These are phyloP conservation scores for Zhengitettix transpicula DNA, from an alignment of 2,888 invertebrate genomes.

Conservation along the genomic window DNA sequence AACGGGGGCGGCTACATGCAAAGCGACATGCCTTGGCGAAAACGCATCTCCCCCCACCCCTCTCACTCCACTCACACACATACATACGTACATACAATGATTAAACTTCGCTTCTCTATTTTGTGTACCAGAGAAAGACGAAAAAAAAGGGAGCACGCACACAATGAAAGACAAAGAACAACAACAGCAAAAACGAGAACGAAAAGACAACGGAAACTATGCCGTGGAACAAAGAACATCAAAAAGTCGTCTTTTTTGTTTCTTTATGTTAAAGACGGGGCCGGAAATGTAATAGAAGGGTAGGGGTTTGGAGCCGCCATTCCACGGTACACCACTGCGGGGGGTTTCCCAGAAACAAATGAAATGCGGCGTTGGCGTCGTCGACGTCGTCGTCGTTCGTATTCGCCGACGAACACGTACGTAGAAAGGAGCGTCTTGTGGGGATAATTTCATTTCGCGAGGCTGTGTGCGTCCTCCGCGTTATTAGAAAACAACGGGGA, in stretches of 20 bases:
- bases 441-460: too few species aligned
- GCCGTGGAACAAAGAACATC: not conserved
- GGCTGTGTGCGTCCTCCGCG: too few species aligned
- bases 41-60: not conserved
- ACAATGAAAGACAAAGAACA: too few species aligned
- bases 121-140: not conserved
- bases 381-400: too few species aligned
- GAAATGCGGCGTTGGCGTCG: not conserved
- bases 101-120: not conserved
- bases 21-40: not conserved
- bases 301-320: not conserved
- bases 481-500: too few species aligned
- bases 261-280: not conserved
- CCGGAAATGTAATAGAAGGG: not conserved
- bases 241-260: not conserved
- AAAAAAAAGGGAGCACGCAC: not conserved
- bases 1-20: not conserved
- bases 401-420: too few species aligned
- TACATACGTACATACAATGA: not conserved
- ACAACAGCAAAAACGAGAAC: not conserved
- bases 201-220: not conserved
- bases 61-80: not conserved
- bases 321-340: too few species aligned
- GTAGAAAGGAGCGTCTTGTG: too few species aligned
- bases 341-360: not conserved